Percentiles rank a stretch among this genome's conserved stretches.
Evolutionary conservation across 2,888 invertebrate genomes (phyloP).

Genomic region (Galerucella calmariensis): DNA sequence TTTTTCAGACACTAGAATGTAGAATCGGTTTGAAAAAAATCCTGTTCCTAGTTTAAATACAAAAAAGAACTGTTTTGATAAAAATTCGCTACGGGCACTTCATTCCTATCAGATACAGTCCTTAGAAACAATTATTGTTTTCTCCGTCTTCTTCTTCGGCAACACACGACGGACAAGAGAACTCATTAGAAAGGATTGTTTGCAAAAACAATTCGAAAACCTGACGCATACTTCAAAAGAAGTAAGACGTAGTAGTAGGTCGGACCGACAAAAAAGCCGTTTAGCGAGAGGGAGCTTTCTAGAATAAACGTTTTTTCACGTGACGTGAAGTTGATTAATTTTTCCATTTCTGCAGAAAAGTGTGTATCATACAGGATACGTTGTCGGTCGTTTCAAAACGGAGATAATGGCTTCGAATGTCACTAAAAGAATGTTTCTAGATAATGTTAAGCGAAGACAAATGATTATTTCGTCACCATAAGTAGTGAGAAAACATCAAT

Average conservation of each 20-base stretch:
- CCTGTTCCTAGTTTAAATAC: too few species aligned
- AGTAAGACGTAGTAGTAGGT: conserved; percentile 31
- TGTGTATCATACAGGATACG: conserved; percentile 9
- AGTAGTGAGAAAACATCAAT: too few species aligned
- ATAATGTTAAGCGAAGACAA: background rate
- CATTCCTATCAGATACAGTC: background rate
- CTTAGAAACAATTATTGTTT: conserved; percentile 24
- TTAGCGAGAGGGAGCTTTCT: conserved; percentile 24
- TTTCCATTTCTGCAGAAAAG: conserved; percentile 14
- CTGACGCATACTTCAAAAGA: conserved; percentile 27
- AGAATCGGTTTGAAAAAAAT: too few species aligned
- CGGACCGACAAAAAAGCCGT: conserved; percentile 28
- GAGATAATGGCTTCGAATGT: conserved; percentile 19
- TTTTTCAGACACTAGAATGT: too few species aligned
- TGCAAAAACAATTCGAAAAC: conserved; percentile 38
- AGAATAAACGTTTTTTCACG: conserved; percentile 30
- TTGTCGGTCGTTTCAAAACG: background rate
- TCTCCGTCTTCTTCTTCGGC: conserved; percentile 8
- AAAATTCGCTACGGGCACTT: background rate
- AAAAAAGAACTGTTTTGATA: background rate
- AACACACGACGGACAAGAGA: conserved; percentile 28
- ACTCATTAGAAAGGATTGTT: conserved; percentile 40
- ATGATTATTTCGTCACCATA: too few species aligned
- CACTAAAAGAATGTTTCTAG: conserved; percentile 16
- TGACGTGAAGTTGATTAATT: conserved; percentile 39